A percentile compares a stretch with the other conserved stretches of the same genome.
Conservation (phyloP, 2,797 vertebrate species). For the Ptychobarbus kaznakovi region DNA sequence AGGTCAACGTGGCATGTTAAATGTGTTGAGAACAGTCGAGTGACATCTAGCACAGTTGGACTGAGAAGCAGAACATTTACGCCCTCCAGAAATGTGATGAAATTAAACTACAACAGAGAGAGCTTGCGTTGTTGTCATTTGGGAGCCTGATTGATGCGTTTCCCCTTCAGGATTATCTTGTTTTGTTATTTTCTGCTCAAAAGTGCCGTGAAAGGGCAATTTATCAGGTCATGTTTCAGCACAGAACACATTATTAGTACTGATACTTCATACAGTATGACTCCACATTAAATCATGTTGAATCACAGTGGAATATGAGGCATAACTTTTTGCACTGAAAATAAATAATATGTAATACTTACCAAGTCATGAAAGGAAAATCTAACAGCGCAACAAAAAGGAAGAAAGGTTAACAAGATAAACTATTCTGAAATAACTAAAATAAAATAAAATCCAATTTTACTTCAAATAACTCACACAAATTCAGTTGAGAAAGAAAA, state of each 20-base stretch:
- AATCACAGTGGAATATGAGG: slow-evolving; percentile 18
- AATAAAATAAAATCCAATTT: background rate
- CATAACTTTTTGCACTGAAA: slow-evolving; percentile 3
- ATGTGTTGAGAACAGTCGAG: slow-evolving; percentile 1
- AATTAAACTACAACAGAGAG: slow-evolving; percentile 67
- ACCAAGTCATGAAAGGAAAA: slow-evolving; percentile 20
- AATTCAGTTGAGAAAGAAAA: slow-evolving; percentile 9
- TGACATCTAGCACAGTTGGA: slow-evolving; percentile 37
- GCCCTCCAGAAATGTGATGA: slow-evolving; percentile 70
- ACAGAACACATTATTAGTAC: slow-evolving; percentile 34
- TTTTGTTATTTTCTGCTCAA: slow-evolving; percentile 39
- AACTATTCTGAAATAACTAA: background rate
- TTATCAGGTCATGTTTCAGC: slow-evolving; percentile 36
- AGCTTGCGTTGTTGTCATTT: slow-evolving; percentile 32
- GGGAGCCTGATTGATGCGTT: slow-evolving; percentile 66
- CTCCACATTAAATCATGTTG: slow-evolving; percentile 23
- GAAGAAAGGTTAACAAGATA: background rate
- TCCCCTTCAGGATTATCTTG: slow-evolving; percentile 57
- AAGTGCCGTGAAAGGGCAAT: slow-evolving; percentile 28
- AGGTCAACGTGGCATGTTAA: slow-evolving; percentile 76
- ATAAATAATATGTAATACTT: slow-evolving; percentile 9
- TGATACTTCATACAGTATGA: slow-evolving; percentile 34
- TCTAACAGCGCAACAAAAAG: background rate
- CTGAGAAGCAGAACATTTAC: slow-evolving; percentile 37
- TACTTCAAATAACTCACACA: slow-evolving; percentile 51